phyloP scores from a whole-genome alignment of 2,797 vertebrate species.

The Tapirus indicus region DNA sequence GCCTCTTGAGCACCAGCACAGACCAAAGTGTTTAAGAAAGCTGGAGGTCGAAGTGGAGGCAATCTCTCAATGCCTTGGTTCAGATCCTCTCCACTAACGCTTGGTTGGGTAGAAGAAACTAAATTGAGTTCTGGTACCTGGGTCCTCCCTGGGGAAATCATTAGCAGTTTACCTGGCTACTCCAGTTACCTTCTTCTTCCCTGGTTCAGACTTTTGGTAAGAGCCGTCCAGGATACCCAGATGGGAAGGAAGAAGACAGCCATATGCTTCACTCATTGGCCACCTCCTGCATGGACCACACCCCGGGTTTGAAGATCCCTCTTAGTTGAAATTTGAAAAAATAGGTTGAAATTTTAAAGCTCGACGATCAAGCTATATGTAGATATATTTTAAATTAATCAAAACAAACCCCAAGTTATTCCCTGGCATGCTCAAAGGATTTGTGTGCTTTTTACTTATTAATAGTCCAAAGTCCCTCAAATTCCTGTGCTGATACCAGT shows the following conservation, averaged over 20 bases:
- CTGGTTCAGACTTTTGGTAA: neutral
- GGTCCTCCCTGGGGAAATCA: slow-evolving; percentile 40
- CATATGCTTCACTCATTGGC: neutral
- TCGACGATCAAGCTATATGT: slow-evolving; percentile 27
- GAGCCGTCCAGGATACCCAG: neutral
- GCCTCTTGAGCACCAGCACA: neutral
- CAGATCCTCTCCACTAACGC: neutral
- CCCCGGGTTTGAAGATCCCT: slow-evolving; percentile 33
- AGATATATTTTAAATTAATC: slow-evolving; percentile 65
- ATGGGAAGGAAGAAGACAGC: neutral
- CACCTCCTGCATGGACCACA: neutral
- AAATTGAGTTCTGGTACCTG: neutral
- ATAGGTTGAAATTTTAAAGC: slow-evolving; percentile 42
- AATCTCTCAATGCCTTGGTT: neutral
- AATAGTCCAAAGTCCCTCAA: neutral
- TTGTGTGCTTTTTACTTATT: slow-evolving; percentile 54
- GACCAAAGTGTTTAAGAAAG: neutral
- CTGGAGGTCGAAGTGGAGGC: neutral
- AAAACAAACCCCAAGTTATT: slow-evolving; percentile 12
- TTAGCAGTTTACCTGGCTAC: neutral
- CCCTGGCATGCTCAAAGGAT: slow-evolving; percentile 59
- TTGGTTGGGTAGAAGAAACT: neutral
- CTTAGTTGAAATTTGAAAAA: slow-evolving; percentile 47
- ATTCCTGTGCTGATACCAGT: neutral
- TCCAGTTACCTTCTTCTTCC: neutral